Evolutionary conservation across 2,113 vertebrate species (phyloP), one percentile per base, ranked within the genome.

Genomic region (Ceyx cyanopectus): DNA sequence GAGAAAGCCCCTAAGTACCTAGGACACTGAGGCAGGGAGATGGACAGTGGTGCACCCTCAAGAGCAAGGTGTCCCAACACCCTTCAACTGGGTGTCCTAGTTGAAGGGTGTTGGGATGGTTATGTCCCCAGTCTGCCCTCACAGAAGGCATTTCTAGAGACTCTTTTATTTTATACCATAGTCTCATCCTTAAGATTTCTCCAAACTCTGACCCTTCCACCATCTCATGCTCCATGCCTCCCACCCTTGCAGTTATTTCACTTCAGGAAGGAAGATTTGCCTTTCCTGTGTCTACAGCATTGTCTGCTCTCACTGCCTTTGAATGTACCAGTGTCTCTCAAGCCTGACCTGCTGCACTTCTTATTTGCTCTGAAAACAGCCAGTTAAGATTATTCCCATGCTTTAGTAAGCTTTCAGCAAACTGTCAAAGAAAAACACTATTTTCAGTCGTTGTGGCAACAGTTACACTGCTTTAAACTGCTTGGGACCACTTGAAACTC

Each of bases 361-460:
- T 6, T 87, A 5, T 84, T 92, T 84, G 65, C 65, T 85, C 82
- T 87, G 60, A 61, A 81, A 92, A 92, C 45, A 90, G 30, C 20
- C 34, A 20, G 50, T 18, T 77, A 84, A 95, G 60, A 2, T 40
- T 81, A 29, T 19, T 6, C 41, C 34, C 0, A 0, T 21, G 29
- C 16, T 81, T 81, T 51, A 32, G 45, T 75, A 73, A 81, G 40
- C 27, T 85, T 65, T 83, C 73, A 50, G 85, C 73, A 89, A 80
- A 86, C 46, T 72, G 17, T 17, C 29, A 50, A 40, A 57, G 46
- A 48, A 76, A 91, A 79, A 29, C 14, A 32, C 21, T 58, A 30
- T 81, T 74, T 61, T 34, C 50, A 40, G 60, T 23, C 24, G 7
- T 43, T 73, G 32, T 4, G 8, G 21, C 61, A 81, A 65, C 18